These are phyloP conservation scores for Torymus auratus DNA, from an alignment of 2,888 invertebrate species.

Conservation along the genomic window DNA sequence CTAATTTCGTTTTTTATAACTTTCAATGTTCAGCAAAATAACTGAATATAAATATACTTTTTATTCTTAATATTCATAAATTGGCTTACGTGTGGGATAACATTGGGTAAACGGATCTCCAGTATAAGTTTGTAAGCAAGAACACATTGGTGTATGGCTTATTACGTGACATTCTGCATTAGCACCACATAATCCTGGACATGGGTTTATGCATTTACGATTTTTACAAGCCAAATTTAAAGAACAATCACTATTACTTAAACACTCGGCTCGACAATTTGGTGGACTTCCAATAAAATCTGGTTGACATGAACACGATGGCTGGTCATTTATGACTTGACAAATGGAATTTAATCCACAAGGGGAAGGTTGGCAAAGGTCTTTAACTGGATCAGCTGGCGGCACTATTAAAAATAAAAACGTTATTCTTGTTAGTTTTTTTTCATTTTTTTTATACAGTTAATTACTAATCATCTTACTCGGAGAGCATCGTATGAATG, in stretches of 20 bases:
- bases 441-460: constrained; percentile 69
- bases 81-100: constrained; percentile 32
- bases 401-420: neutral
- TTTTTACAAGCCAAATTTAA: constrained; percentile 84
- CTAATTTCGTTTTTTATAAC: too few species aligned
- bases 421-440: too few species aligned
- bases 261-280: constrained; percentile 87
- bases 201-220: constrained; percentile 86
- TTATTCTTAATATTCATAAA: too few species aligned
- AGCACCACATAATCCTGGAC: constrained; percentile 81
- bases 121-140: constrained; percentile 77
- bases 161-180: constrained; percentile 78
- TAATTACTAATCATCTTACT: constrained; percentile 71
- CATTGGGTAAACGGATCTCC: constrained; percentile 79
- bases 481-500: constrained; percentile 82
- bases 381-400: constrained; percentile 70
- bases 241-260: constrained; percentile 87
- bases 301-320: constrained; percentile 80
- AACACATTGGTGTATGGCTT: constrained; percentile 76
- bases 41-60: too few species aligned
- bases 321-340: constrained; percentile 77
- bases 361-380: constrained; percentile 81
- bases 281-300: constrained; percentile 83
- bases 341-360: constrained; percentile 83
- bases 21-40: too few species aligned